A percentile compares a stretch with the other conserved stretches of the same genome.
phyloP scores from a whole-genome alignment of 1,140 invertebrate species.

The Polypedilum vanderplanki region DNA sequence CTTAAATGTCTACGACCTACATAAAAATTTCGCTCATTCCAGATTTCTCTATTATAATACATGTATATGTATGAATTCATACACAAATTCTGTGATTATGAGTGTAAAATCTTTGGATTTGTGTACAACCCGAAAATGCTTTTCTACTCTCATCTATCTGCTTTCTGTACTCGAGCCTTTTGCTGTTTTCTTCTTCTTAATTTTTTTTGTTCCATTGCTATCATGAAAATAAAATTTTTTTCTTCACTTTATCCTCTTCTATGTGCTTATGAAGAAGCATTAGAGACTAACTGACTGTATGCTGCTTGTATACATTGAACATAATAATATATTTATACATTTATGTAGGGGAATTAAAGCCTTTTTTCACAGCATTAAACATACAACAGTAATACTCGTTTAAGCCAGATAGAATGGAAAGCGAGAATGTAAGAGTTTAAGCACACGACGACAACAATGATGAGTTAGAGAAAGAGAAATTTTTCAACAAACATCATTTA shows the following conservation, averaged over 20 bases:
- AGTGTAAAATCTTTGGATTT: conserved; percentile 28
- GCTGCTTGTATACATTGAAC: background rate
- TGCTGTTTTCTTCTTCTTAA: background rate
- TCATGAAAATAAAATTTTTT: background rate
- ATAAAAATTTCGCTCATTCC: background rate
- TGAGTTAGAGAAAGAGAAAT: background rate
- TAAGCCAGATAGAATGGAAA: conserved; percentile 4
- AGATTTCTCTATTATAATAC: too few species aligned
- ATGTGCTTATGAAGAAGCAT: background rate
- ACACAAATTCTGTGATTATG: conserved; percentile 7
- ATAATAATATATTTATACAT: conserved; percentile 15
- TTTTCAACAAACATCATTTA: conserved; percentile 23
- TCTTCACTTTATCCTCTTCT: background rate
- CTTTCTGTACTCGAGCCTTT: background rate
- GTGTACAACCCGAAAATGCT: conserved; percentile 25
- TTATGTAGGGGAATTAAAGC: conserved; percentile 9
- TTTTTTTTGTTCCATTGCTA: background rate
- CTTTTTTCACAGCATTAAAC: conserved; percentile 13
- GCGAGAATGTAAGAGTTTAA: background rate
- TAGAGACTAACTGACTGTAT: conserved; percentile 11
- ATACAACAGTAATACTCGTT: background rate
- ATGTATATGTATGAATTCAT: background rate
- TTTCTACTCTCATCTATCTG: background rate
- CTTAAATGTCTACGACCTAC: conserved; percentile 23
- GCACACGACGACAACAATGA: too few species aligned